These are phyloP conservation scores for Penaeus monodon DNA, from an alignment of 2,888 invertebrate genomes.

Conservation along the genomic window DNA sequence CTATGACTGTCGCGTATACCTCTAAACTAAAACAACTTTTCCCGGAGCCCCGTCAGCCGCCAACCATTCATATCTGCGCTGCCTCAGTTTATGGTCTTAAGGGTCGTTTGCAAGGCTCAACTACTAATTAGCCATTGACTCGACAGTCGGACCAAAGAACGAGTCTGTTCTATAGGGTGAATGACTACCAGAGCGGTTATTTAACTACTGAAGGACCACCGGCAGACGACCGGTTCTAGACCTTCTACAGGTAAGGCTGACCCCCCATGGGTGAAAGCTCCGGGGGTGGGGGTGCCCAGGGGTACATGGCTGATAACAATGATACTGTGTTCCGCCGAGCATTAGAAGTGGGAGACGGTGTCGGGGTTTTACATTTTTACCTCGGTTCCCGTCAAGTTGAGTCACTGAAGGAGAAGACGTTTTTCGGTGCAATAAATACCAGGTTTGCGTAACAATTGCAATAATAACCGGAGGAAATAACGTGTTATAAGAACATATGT, in stretches of 20 bases:
- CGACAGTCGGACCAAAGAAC: slow-evolving; percentile 51
- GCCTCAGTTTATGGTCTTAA: slow-evolving; percentile 48
- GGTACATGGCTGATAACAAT: background rate
- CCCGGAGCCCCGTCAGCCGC: slow-evolving; percentile 14
- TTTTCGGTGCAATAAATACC: too few relatives aligned
- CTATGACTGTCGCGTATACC: slow-evolving; percentile 7
- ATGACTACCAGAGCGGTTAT: slow-evolving; percentile 38
- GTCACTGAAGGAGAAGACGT: too few relatives aligned
- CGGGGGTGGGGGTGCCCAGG: background rate
- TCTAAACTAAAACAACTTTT: slow-evolving; percentile 29
- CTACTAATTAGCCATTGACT: slow-evolving; percentile 61
- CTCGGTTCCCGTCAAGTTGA: too few relatives aligned
- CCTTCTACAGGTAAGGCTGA: background rate
- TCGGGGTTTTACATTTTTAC: too few relatives aligned
- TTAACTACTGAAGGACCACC: slow-evolving; percentile 25
- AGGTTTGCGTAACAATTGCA: too few relatives aligned
- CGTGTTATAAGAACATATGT: too few relatives aligned
- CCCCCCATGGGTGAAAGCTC: slow-evolving; percentile 7
- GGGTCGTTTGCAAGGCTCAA: slow-evolving; percentile 57
- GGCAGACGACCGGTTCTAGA: slow-evolving; percentile 16
- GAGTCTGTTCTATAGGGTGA: slow-evolving; percentile 37
- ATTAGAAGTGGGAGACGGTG: too few relatives aligned
- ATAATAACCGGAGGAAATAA: too few relatives aligned
- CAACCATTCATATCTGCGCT: slow-evolving; percentile 46
- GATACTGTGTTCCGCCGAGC: too few relatives aligned